phyloP scores from a whole-genome alignment of 2,113 vertebrate genomes.

The Lampris megalopsis region DNA sequence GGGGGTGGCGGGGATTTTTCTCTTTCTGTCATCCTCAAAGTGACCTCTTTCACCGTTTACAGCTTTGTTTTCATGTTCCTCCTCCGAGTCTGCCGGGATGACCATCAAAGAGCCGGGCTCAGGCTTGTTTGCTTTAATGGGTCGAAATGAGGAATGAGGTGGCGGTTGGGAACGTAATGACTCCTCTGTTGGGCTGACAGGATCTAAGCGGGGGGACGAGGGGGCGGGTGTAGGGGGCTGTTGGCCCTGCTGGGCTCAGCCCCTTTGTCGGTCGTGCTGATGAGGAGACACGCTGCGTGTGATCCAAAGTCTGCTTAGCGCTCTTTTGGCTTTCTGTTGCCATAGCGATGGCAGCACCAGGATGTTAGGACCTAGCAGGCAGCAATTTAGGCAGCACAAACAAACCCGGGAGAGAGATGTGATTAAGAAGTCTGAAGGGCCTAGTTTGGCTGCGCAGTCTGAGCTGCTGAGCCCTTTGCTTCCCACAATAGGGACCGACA shows the following conservation, averaged over 20 bases:
- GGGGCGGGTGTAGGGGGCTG: slow-evolving; percentile 25
- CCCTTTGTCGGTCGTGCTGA: slow-evolving; percentile 45
- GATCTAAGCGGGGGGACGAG: slow-evolving; percentile 44
- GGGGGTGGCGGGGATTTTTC: background rate
- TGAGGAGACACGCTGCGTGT: slow-evolving; percentile 57
- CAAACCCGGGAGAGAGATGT: slow-evolving; percentile 70
- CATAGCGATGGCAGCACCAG: slow-evolving; percentile 41
- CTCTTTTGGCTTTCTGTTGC: slow-evolving; percentile 66
- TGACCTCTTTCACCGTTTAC: slow-evolving; percentile 22
- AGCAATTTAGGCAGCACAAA: slow-evolving; percentile 75
- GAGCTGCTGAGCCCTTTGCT: slow-evolving; percentile 65
- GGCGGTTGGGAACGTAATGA: slow-evolving; percentile 14
- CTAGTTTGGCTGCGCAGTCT: slow-evolving; percentile 55
- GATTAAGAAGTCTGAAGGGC: slow-evolving; percentile 74
- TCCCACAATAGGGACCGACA: slow-evolving; percentile 59
- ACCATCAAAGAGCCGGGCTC: slow-evolving; percentile 35
- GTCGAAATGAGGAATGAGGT: slow-evolving; percentile 46
- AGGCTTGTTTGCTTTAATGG: slow-evolving; percentile 35
- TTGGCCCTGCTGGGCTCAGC: slow-evolving; percentile 28
- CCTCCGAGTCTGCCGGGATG: slow-evolving; percentile 12
- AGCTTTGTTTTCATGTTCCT: slow-evolving; percentile 1
- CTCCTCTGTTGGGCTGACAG: slow-evolving; percentile 53
- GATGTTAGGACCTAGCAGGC: slow-evolving; percentile 66
- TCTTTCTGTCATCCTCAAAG: background rate
- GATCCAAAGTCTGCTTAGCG: slow-evolving; percentile 53